These are phyloP conservation scores for Plecturocebus donacophilus DNA, from an alignment of 2,113 vertebrate species.

Conservation along the genomic window DNA sequence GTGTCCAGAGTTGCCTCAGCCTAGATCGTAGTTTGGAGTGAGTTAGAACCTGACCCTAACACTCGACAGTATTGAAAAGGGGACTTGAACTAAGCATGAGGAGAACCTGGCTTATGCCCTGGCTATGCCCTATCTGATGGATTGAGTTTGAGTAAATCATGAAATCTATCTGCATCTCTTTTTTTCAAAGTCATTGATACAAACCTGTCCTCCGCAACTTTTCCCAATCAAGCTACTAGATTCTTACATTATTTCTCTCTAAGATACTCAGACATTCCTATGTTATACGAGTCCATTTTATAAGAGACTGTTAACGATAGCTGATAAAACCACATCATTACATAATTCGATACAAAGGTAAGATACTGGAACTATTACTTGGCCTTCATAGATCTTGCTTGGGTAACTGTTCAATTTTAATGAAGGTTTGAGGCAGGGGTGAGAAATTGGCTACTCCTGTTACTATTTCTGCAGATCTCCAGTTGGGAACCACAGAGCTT, in stretches of 20 bases:
- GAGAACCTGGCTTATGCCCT: neutral
- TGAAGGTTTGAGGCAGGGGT: neutral
- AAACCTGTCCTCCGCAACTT: neutral
- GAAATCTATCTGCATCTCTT: neutral
- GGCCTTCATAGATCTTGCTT: neutral
- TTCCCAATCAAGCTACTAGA: neutral
- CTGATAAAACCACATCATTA: neutral
- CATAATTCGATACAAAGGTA: neutral
- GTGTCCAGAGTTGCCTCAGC: neutral
- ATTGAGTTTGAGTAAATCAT: neutral
- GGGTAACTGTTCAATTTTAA: neutral
- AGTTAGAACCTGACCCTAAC: neutral
- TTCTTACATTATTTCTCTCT: neutral
- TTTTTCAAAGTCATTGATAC: neutral
- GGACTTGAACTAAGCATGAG: neutral
- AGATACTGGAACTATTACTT: neutral
- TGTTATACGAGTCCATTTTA: neutral
- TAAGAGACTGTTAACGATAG: neutral
- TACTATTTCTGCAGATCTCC: neutral
- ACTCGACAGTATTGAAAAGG: neutral
- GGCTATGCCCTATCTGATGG: neutral
- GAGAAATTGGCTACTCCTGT: neutral
- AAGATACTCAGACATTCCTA: constrained; percentile 2
- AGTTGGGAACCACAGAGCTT: neutral
- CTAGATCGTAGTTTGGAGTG: neutral